These are phyloP conservation scores for Lates japonicus DNA, from an alignment of 2,797 vertebrate genomes.

Conservation along the genomic window DNA sequence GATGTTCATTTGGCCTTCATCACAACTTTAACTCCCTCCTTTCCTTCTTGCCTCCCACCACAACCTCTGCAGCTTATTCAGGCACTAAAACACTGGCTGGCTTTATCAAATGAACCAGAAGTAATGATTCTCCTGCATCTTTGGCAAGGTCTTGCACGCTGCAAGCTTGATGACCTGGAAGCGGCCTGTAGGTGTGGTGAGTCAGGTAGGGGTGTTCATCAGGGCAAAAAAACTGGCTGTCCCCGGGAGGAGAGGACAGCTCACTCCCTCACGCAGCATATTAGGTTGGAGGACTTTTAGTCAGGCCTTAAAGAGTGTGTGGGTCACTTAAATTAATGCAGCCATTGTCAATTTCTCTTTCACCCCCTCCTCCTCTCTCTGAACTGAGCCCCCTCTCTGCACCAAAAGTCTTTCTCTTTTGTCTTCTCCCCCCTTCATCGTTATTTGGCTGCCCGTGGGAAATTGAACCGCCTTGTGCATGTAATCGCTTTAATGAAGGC, in stretches of 20 bases:
- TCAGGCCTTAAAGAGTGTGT: conserved; percentile 62
- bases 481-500: conserved; percentile 89
- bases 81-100: conserved; percentile 70
- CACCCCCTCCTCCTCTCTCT: conserved; percentile 3
- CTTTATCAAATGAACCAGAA: conserved; percentile 80
- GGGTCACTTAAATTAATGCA: conserved; percentile 67
- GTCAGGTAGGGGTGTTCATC: conserved; percentile 84
- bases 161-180: conserved; percentile 85
- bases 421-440: conserved; percentile 54
- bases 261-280: conserved; percentile 58
- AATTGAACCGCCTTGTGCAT: conserved; percentile 71
- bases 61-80: conserved; percentile 42
- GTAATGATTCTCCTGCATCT: conserved; percentile 75
- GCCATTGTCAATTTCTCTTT: conserved; percentile 44
- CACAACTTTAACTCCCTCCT: conserved; percentile 50
- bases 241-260: conserved; percentile 74
- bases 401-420: conserved; percentile 29
- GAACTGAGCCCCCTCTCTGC: conserved; percentile 38
- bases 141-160: conserved; percentile 81
- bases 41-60: conserved; percentile 27
- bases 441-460: conserved; percentile 82
- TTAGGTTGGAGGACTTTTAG: conserved; percentile 71
- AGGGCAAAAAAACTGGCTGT: conserved; percentile 67
- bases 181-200: conserved; percentile 86
- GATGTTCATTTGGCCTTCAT: conserved; percentile 70